phyloP scores from a whole-genome alignment of 2,888 invertebrate species.

The Idaea aversata region DNA sequence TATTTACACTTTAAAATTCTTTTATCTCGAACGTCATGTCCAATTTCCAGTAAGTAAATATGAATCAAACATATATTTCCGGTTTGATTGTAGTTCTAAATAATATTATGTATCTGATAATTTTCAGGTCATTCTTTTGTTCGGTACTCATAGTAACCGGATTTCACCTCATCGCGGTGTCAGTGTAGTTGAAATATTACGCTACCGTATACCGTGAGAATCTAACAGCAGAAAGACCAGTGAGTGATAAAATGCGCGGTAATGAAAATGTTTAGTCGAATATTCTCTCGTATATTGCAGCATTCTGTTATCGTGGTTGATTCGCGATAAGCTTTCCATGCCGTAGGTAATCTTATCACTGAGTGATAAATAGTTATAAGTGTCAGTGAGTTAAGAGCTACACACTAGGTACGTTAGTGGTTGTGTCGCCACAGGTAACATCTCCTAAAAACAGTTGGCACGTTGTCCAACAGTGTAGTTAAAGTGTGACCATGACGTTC shows the following conservation, averaged over 20 bases:
- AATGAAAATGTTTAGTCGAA: conserved; percentile 53
- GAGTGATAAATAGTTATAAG: conserved; percentile 77
- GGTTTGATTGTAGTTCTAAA: neutral
- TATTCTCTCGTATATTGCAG: conserved; percentile 60
- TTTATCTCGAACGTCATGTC: neutral
- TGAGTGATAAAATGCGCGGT: conserved; percentile 20
- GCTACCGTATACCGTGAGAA: conserved; percentile 13
- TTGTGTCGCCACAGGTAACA: conserved; percentile 59
- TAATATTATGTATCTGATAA: neutral
- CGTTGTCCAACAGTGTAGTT: conserved; percentile 41
- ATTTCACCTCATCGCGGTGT: neutral
- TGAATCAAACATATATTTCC: neutral
- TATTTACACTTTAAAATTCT: neutral
- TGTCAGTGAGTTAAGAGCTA: conserved; percentile 76
- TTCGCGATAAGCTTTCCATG: conserved; percentile 74
- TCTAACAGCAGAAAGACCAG: conserved; percentile 17
- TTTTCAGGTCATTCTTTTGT: conserved; percentile 5
- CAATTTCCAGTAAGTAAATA: neutral
- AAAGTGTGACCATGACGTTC: conserved; percentile 57
- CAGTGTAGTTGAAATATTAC: conserved; percentile 7
- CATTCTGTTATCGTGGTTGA: conserved; percentile 68
- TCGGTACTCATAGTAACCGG: conserved; percentile 6
- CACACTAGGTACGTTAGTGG: conserved; percentile 56
- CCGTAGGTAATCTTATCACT: conserved; percentile 75
- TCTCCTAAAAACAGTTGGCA: conserved; percentile 54